Percentiles rank a stretch among this genome's conserved stretches.
phyloP scores from a whole-genome alignment of 2,113 vertebrate genomes.

The Seriola rivoliana region DNA sequence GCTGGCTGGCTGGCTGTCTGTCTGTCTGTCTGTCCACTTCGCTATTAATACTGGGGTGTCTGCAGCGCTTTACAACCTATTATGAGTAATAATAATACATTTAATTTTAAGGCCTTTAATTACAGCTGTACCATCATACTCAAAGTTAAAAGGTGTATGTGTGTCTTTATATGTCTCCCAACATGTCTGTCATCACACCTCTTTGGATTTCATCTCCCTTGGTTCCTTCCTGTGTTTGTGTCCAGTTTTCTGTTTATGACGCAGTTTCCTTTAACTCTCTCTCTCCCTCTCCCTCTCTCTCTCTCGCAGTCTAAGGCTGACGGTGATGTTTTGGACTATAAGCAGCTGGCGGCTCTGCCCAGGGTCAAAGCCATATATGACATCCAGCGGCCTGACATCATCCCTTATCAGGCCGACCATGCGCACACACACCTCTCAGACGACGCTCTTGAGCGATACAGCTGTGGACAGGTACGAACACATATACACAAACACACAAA shows the following conservation, averaged over 20 bases:
- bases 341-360: slow-evolving; percentile 93
- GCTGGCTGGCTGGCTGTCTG: too few species aligned
- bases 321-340: slow-evolving; percentile 93
- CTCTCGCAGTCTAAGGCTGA: slow-evolving; percentile 91
- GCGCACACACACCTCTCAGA: slow-evolving; percentile 89
- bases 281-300: slow-evolving; percentile 21
- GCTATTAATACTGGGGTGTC: not conserved
- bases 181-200: too few species aligned
- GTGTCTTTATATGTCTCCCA: too few species aligned
- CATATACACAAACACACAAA: slow-evolving; percentile 2
- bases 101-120: not conserved
- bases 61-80: too few species aligned
- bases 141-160: not conserved
- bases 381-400: slow-evolving; percentile 93
- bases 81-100: too few species aligned
- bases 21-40: not conserved
- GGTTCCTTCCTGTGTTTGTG: too few species aligned
- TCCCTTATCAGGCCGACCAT: slow-evolving; percentile 94
- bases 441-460: slow-evolving; percentile 92
- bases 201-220: too few species aligned
- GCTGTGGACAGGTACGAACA: slow-evolving; percentile 90
- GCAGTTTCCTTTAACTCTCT: not conserved
- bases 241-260: slow-evolving; percentile 6
- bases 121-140: not conserved
- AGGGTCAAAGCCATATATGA: slow-evolving; percentile 95